These are phyloP conservation scores for Hephaestus fuliginosus DNA, from an alignment of 2,797 vertebrate genomes.

Conservation along the genomic window DNA sequence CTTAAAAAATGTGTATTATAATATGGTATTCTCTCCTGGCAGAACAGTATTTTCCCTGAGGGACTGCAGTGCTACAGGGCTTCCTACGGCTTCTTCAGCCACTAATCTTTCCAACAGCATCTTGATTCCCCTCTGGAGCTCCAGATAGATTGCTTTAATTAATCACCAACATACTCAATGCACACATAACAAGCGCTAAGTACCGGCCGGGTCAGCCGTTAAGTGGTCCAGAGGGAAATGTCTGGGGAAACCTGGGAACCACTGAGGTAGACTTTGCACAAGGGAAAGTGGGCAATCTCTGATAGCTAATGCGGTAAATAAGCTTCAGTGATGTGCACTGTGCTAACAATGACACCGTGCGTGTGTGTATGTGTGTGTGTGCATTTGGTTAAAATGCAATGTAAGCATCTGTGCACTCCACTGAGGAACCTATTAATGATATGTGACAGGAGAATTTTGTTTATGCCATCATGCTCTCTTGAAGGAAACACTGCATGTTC, in stretches of 20 bases:
- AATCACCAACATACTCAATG: constrained; percentile 70
- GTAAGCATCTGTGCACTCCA: not conserved
- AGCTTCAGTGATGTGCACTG: constrained; percentile 29
- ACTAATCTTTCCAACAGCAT: constrained; percentile 60
- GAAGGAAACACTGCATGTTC: not conserved
- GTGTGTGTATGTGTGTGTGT: not conserved
- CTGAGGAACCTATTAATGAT: not conserved
- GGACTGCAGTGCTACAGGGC: constrained; percentile 6
- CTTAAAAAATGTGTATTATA: not conserved
- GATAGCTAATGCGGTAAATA: constrained; percentile 25
- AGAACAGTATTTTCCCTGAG: constrained; percentile 20
- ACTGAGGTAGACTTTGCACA: constrained; percentile 39
- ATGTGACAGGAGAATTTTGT: not conserved
- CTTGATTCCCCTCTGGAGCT: constrained; percentile 64
- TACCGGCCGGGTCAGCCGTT: constrained; percentile 57
- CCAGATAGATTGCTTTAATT: constrained; percentile 74
- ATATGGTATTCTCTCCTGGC: not conserved
- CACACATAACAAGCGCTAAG: constrained; percentile 72
- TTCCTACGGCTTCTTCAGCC: constrained; percentile 35
- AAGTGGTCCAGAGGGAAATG: constrained; percentile 64
- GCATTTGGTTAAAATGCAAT: not conserved
- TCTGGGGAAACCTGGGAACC: constrained; percentile 54
- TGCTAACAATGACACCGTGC: not conserved
- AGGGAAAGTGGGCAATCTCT: constrained; percentile 38
- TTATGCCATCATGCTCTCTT: not conserved